Conservation (phyloP, 2,797 vertebrate genomes). For the Enteromius unitaeniatus region DNA sequence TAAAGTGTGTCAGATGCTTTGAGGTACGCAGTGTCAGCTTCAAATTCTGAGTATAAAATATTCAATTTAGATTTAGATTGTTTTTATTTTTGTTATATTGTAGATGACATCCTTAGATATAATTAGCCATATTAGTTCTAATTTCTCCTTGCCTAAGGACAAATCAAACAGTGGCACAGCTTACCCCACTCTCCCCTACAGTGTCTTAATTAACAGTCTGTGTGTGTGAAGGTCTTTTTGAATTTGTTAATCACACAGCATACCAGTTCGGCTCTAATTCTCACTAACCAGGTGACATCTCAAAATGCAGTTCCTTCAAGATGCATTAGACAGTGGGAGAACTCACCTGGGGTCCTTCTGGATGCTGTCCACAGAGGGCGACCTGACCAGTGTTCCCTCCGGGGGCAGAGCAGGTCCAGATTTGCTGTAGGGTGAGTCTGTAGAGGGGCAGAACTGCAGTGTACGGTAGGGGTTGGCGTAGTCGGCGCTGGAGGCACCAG, state of each 20-base stretch:
- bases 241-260: slow-evolving; percentile 32
- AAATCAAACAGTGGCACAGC: slow-evolving; percentile 16
- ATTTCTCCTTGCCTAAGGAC: background rate
- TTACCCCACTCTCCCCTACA: slow-evolving; percentile 20
- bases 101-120: background rate
- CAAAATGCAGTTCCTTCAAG: background rate
- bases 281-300: slow-evolving; percentile 1
- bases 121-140: slow-evolving; percentile 2
- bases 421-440: slow-evolving; percentile 99
- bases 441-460: slow-evolving; percentile 97
- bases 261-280: background rate
- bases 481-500: slow-evolving; percentile 78
- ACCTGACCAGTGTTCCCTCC: slow-evolving; percentile 92
- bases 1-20: background rate
- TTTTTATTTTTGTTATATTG: background rate
- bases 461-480: slow-evolving; percentile 97
- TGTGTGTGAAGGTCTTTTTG: slow-evolving; percentile 3
- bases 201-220: slow-evolving; percentile 29
- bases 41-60: background rate
- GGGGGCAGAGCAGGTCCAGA: slow-evolving; percentile 95
- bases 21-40: background rate
- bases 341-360: slow-evolving; percentile 99
- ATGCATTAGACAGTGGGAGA: slow-evolving; percentile 19
- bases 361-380: slow-evolving; percentile 99
- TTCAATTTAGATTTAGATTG: background rate